phyloP scores from a whole-genome alignment of 2,113 vertebrate species.

The Agelaius phoeniceus region DNA sequence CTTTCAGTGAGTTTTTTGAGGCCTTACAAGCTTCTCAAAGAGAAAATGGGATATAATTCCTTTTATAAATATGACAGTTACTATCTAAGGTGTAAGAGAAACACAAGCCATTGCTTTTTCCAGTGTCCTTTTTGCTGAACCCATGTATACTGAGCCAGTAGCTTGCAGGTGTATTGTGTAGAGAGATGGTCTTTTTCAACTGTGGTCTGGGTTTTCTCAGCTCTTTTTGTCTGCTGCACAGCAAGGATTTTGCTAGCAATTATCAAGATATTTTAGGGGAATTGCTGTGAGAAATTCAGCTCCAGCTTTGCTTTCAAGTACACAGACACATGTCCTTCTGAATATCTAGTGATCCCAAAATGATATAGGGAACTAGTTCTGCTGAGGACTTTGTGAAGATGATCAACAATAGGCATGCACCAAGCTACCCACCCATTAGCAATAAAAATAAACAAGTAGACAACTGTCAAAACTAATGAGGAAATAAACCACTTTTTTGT shows the following conservation, averaged over 20 bases:
- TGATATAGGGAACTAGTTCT: background rate
- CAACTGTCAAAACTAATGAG: conserved; percentile 7
- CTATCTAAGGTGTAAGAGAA: background rate
- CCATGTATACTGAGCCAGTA: background rate
- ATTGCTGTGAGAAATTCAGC: background rate
- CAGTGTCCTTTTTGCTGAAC: background rate
- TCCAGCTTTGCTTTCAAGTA: background rate
- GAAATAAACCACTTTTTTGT: conserved; percentile 21
- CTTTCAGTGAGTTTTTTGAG: background rate
- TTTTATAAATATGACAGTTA: background rate
- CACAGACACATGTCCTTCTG: background rate
- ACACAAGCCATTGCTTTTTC: background rate
- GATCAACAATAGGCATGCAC: background rate
- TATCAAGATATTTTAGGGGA: background rate
- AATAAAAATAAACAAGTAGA: conserved; percentile 21
- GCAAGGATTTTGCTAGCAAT: background rate
- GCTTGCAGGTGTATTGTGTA: background rate
- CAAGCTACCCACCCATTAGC: background rate
- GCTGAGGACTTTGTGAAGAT: background rate
- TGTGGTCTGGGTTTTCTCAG: background rate
- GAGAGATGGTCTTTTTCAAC: background rate
- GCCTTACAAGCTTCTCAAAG: background rate
- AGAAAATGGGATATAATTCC: background rate
- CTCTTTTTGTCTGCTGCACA: background rate
- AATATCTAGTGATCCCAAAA: background rate